Base-by-base conservation (phyloP, 2,113 vertebrate genomes). In the Forbesichthys papilliferus region DNA sequence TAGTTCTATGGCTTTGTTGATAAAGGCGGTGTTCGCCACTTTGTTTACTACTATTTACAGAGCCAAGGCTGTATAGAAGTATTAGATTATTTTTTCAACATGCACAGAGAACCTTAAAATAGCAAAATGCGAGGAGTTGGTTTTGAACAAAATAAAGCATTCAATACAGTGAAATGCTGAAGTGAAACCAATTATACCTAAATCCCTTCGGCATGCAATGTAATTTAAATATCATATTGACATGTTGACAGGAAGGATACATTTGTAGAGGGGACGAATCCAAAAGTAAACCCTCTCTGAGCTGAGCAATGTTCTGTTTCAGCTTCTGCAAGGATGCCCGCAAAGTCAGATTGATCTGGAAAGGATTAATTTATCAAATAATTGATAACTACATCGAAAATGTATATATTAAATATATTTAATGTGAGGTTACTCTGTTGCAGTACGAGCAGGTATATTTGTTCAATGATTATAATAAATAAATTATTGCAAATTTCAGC, bases 261-360 rank as follows among this genome's bases (percentile, higher is more conserved):
- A 99, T 93, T 42, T 93, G 94, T 2, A 86, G 92, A 42, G 94
- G 89, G 0, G 96, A 94, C 5, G 95, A 92, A 0, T 93, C 90
- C 83, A 94, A 90, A 55, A 95, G 89, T 91, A 99, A 80, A 51
- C 91, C 88, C 58, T 98, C 96, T 84, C 90, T 94, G 79, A 99
- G 93, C 72, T 95, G 93, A 73, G 89, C 78, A 0, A 96, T 96
- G 84, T 94, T 96, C 88, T 96, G 96, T 62, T 94, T 89, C 55
- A 99, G 92, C 67, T 92, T 96, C 92, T 98, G 96, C 84, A 98
- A 78, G 0, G 92, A 95, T 0, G 94, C 85, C 73, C 95, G 90
- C 65, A 99, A 91, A 1, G 92, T 85, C 93, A 98, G 93, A n/a
- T 94, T 96, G 11, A 97, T 88, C 97, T 99, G 91, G 42, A 75